Evolutionary conservation across 1,140 invertebrate species (phyloP), one percentile per base, ranked within the genome.

Genomic region (Matsumurasca onukii): DNA sequence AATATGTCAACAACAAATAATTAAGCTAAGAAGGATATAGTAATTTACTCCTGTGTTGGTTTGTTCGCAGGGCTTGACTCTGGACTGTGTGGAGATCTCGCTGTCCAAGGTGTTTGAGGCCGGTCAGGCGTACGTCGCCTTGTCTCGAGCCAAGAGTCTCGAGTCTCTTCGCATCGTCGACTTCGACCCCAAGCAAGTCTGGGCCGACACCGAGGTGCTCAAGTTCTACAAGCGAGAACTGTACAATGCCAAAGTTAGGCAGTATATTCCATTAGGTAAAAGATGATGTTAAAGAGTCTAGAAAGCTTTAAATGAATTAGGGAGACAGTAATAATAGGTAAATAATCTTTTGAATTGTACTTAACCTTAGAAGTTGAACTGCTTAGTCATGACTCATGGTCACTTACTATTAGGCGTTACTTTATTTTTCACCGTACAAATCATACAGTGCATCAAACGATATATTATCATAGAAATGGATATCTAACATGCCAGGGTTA

Each of bases 51-150:
- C n/a, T n/a, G n/a, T n/a, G n/a, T n/a, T n/a, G n/a, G n/a, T n/a
- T 67, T 69, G 55, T 31, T 73, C 77, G 25, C 77, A 97, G 85
- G 96, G 96, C 3, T 84, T 98, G 75, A 97, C 95, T 9, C 82
- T 98, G 65, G 95, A 98, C 76, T 97, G 94, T 82, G 94, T 97
- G 0, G 95, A 98, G 82, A 95, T 98, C 86, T 94, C 92, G 17
- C 79, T 98, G 34, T 86, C 88, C 0, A 88, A 89, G 75, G 93
- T 95, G 13, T 98, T 98, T 81, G 94, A 98, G 81, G 89, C 92
- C 24, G 96, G 96, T 0, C 96, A 98, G 82, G 93, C 95, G 0
- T 98, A 98, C 82, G 95, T 98, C 0, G 96, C 96, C 1, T 77
- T 98, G 20, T 97, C 94, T 12, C 84, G 96, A 74, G 95, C 95